Evolutionary conservation across 2,888 invertebrate genomes (phyloP).

Genomic region (Ochlodes sylvanus): DNA sequence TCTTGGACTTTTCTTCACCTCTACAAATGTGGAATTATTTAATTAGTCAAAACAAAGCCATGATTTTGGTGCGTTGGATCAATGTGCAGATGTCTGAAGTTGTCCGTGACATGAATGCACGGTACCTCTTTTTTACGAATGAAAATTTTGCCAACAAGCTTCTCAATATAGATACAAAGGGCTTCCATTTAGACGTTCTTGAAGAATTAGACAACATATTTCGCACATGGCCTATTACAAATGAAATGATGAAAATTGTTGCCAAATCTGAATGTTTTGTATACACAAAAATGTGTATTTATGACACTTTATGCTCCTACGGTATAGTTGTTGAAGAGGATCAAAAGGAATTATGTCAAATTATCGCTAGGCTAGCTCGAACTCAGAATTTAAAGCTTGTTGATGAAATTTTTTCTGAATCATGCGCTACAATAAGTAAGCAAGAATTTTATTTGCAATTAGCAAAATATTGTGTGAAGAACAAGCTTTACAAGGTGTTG

Average conservation of each 20-base stretch:
- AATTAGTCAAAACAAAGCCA: conserved; percentile 84
- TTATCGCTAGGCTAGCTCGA: conserved; percentile 86
- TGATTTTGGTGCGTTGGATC: conserved; percentile 87
- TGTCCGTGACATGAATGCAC: conserved; percentile 76
- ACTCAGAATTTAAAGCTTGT: conserved; percentile 82
- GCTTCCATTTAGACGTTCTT: conserved; percentile 65
- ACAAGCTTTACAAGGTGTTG: conserved; percentile 80
- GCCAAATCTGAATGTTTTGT: conserved; percentile 74
- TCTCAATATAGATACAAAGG: conserved; percentile 73
- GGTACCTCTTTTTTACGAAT: conserved; percentile 76
- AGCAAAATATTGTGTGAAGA: conserved; percentile 80
- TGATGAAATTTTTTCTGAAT: conserved; percentile 82
- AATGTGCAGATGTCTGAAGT: conserved; percentile 81
- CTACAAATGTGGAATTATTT: conserved; percentile 86
- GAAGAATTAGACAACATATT: conserved; percentile 81
- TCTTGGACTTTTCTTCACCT: conserved; percentile 80
- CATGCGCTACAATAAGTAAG: conserved; percentile 75
- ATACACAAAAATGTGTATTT: conserved; percentile 82
- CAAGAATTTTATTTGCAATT: conserved; percentile 82
- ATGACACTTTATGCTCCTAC: conserved; percentile 86
- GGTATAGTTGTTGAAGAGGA: conserved; percentile 88
- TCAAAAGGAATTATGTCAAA: conserved; percentile 77
- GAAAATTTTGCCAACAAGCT: conserved; percentile 73
- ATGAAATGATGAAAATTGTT: conserved; percentile 85
- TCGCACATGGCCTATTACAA: conserved; percentile 81